These are phyloP conservation scores for Acanthosepion pharaonis DNA, from an alignment of 2,888 invertebrate genomes.

Conservation along the genomic window DNA sequence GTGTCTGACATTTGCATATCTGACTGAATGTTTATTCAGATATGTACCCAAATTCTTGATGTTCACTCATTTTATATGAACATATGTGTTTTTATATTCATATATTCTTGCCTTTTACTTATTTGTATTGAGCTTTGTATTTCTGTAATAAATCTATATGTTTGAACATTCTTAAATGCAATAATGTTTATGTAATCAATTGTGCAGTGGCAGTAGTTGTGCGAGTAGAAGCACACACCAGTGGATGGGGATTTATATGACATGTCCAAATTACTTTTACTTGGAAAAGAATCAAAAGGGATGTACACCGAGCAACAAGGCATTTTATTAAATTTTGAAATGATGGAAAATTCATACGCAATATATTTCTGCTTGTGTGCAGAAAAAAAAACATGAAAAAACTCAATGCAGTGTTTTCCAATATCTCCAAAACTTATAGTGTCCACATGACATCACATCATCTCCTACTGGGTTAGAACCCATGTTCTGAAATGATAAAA, in stretches of 20 bases:
- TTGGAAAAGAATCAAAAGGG: neutral
- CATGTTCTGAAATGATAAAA: neutral
- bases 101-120: too few species aligned
- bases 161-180: neutral
- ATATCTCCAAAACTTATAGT: neutral
- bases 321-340: slow-evolving; percentile 33
- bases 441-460: neutral
- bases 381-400: neutral
- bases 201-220: too few species aligned
- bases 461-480: neutral
- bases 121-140: too few species aligned
- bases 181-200: neutral
- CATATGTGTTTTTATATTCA: too few species aligned
- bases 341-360: neutral
- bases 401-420: neutral
- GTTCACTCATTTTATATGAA: too few species aligned
- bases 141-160: neutral
- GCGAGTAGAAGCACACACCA: too few species aligned
- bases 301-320: neutral
- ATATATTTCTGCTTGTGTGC: neutral
- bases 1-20: too few species aligned
- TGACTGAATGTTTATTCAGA: too few species aligned
- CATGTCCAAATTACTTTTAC: neutral
- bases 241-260: neutral
- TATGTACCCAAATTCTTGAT: too few species aligned